phyloP scores from a whole-genome alignment of 1,140 invertebrate species.

The Cotesia typhae region DNA sequence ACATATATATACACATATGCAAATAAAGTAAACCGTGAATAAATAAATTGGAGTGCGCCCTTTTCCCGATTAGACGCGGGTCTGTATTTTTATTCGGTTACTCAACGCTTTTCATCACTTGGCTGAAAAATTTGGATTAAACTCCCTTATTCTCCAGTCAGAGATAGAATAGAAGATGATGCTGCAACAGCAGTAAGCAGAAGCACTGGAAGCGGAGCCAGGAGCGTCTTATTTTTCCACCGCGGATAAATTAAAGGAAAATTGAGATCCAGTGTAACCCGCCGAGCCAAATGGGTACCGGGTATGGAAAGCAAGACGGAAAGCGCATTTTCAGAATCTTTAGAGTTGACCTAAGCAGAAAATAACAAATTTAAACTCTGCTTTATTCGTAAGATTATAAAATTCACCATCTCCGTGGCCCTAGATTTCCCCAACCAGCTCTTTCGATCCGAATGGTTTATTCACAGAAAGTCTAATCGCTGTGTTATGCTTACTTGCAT shows the following conservation, averaged over 20 bases:
- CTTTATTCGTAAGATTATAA: constrained; percentile 28
- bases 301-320: constrained; percentile 24
- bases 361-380: constrained; percentile 45
- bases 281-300: constrained; percentile 20
- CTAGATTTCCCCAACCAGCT: constrained; percentile 10
- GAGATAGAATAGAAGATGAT: neutral
- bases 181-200: neutral
- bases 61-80: constrained; percentile 32
- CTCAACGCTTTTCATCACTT: neutral
- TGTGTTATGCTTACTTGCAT: constrained; percentile 26
- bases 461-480: constrained; percentile 29
- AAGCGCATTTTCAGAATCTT: constrained; percentile 41
- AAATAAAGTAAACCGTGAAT: no score
- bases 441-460: constrained; percentile 38
- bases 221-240: constrained; percentile 18
- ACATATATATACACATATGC: no score
- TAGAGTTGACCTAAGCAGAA: constrained; percentile 54
- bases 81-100: neutral
- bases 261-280: constrained; percentile 37
- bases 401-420: constrained; percentile 19
- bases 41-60: constrained; percentile 43
- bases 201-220: no score
- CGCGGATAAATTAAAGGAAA: constrained; percentile 45
- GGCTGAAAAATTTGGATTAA: no score
- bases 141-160: no score